These are phyloP conservation scores for Leptinotarsa defecta DNA, from an alignment of 1,140 invertebrate species.

Conservation along the genomic window DNA sequence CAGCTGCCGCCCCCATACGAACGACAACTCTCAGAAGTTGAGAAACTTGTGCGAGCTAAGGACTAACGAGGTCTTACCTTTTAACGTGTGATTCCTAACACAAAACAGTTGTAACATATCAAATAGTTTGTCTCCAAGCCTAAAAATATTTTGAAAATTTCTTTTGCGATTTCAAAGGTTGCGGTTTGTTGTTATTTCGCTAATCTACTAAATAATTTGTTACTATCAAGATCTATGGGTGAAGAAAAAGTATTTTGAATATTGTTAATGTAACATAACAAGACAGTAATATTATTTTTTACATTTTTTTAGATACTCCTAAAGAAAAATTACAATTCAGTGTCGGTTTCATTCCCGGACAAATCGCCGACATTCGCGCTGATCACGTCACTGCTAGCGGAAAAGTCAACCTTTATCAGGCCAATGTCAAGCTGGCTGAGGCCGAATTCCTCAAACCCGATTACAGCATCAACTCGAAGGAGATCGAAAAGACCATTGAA, in stretches of 20 bases:
- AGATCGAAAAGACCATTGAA: conserved; percentile 60
- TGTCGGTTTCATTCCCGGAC: conserved; percentile 65
- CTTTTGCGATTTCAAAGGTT: too few species aligned
- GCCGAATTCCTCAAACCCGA: conserved; percentile 71
- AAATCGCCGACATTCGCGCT: conserved; percentile 67
- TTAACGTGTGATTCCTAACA: too few species aligned
- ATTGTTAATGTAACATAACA: neutral
- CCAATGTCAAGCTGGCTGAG: conserved; percentile 66
- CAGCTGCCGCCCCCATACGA: too few species aligned
- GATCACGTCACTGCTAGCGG: conserved; percentile 60
- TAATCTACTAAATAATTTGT: neutral
- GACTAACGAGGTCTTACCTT: too few species aligned
- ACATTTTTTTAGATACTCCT: conserved; percentile 53
- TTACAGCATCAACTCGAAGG: conserved; percentile 66
- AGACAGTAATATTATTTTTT: neutral
- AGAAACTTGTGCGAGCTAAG: too few species aligned
- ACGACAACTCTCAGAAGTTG: too few species aligned
- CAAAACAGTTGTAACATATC: too few species aligned
- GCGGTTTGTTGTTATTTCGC: too few species aligned
- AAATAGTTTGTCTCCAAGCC: too few species aligned
- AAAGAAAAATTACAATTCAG: conserved; percentile 62
- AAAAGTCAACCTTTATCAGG: conserved; percentile 65
- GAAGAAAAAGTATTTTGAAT: neutral
- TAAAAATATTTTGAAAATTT: too few species aligned
- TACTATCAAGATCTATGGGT: neutral